A percentile compares a stretch with the other conserved stretches of the same genome.
Evolutionary conservation across 2,888 invertebrate species (phyloP).

Genomic region (Matsumyia berberina): DNA sequence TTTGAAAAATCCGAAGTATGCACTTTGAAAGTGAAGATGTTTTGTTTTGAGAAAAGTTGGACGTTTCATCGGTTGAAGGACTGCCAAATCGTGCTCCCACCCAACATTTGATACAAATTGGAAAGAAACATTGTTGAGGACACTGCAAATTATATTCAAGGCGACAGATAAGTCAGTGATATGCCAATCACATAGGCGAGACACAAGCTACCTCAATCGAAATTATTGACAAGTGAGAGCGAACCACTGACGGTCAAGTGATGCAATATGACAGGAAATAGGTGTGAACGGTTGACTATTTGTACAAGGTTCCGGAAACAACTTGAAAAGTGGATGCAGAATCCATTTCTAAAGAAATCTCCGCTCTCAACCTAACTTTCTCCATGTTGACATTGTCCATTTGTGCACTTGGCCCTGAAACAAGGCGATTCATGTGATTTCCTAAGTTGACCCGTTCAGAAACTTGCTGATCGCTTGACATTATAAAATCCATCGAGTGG

Average conservation of each 20-base stretch:
- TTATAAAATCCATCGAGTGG: too few relatives aligned
- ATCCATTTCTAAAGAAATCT: background rate
- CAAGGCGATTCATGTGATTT: slow-evolving; percentile 5
- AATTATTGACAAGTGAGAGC: slow-evolving; percentile 4
- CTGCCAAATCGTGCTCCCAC: background rate
- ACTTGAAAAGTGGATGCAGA: too few relatives aligned
- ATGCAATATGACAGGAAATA: background rate
- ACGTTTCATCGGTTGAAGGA: background rate
- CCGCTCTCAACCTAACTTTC: background rate
- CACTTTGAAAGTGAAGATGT: background rate
- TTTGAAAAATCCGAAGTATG: background rate
- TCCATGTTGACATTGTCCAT: background rate
- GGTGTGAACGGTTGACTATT: background rate
- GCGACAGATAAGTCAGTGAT: background rate
- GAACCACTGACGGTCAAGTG: slow-evolving; percentile 9
- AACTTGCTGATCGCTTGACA: background rate
- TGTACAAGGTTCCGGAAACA: background rate
- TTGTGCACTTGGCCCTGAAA: slow-evolving; percentile 38
- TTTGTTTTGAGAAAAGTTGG: background rate
- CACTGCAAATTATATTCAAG: background rate
- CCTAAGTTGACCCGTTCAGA: background rate
- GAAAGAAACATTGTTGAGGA: background rate
- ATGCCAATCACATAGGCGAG: background rate
- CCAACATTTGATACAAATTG: background rate
- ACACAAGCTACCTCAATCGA: background rate